Conservation (phyloP, 2,113 vertebrate species). For the Terrapene triunguis region DNA sequence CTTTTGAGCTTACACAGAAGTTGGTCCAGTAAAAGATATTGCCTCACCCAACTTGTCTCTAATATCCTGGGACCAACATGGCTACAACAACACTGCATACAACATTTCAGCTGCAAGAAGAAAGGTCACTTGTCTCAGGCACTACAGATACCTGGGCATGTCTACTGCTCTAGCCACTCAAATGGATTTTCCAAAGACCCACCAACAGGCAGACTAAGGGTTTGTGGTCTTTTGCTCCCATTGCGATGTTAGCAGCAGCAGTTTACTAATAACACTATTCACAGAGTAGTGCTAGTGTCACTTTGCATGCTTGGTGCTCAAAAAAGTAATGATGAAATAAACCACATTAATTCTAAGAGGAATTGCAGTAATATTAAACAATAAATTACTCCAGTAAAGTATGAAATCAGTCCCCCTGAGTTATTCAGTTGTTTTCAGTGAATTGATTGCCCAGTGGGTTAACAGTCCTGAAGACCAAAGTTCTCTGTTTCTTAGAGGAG, state of each 20-base stretch:
- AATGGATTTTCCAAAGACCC: neutral
- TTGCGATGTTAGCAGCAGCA: neutral
- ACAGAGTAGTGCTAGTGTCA: neutral
- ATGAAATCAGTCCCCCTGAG: neutral
- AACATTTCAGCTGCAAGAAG: neutral
- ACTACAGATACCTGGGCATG: neutral
- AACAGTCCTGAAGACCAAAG: neutral
- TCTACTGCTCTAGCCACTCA: neutral
- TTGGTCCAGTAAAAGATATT: neutral
- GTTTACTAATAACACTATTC: constrained; percentile 18
- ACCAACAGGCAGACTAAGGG: neutral
- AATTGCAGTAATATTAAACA: neutral
- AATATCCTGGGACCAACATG: neutral
- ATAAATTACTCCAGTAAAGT: neutral
- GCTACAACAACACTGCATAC: neutral
- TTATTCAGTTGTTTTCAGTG: neutral
- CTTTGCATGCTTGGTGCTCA: neutral
- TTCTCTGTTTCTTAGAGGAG: neutral
- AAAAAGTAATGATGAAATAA: neutral
- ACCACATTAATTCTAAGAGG: neutral
- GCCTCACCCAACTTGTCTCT: neutral
- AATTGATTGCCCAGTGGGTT: neutral
- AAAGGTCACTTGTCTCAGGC: neutral
- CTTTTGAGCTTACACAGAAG: neutral
- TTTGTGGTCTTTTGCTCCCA: constrained; percentile 10